A percentile compares a stretch with the other conserved stretches of the same genome.
Conservation (phyloP, 92 coral and sea anemone genomes). For the Hydrozoanthus gracilis region DNA sequence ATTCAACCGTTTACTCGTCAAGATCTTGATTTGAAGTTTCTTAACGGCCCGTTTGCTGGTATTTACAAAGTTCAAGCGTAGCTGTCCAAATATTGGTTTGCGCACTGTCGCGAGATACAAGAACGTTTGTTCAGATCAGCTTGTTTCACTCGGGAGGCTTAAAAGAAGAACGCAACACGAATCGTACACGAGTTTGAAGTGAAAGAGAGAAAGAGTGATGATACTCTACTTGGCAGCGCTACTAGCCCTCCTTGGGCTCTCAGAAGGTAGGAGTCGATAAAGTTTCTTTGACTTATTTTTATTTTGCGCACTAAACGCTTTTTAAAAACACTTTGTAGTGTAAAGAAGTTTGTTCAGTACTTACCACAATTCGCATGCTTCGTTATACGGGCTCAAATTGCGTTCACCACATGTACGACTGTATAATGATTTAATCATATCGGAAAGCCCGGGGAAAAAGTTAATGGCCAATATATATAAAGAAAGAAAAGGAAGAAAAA, state of each 20-base stretch:
- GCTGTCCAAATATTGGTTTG: neutral
- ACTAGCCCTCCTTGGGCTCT: constrained; percentile 11
- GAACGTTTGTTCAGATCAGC: neutral
- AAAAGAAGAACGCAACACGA: neutral
- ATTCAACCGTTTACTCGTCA: no score
- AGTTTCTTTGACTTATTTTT: neutral
- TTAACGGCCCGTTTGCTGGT: neutral
- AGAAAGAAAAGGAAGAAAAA: no score
- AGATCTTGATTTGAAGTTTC: no score
- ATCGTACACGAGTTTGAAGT: neutral
- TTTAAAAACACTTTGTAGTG: no score
- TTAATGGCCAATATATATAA: no score
- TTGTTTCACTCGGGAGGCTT: neutral
- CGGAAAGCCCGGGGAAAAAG: no score
- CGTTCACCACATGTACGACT: no score
- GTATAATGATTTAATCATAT: no score
- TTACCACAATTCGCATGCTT: no score
- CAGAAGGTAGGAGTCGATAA: constrained; percentile 18
- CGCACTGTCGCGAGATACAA: neutral
- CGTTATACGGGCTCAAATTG: no score
- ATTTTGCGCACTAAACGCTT: neutral
- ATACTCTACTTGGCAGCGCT: constrained; percentile 2
- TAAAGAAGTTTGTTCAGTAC: no score
- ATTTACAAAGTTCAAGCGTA: neutral
- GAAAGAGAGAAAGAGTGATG: constrained; percentile 14